phyloP scores from a whole-genome alignment of 1,140 invertebrate species.

The Drosophila asahinai region DNA sequence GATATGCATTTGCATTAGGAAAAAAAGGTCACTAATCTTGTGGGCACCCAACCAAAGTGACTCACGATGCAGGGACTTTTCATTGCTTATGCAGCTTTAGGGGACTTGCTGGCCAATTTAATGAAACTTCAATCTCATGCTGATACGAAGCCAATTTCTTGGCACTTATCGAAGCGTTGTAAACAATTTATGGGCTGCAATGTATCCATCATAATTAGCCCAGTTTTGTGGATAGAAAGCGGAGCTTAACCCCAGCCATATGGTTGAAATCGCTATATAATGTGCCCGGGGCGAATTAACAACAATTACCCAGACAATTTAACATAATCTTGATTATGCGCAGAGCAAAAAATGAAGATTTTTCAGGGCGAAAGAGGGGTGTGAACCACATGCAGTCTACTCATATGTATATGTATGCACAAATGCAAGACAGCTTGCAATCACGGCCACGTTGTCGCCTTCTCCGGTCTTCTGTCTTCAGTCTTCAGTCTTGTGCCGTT shows the following conservation, averaged over 20 bases:
- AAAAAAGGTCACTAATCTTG: background rate
- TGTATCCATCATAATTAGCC: slow-evolving; percentile 75
- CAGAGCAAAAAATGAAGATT: slow-evolving; percentile 40
- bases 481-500: slow-evolving; percentile 14
- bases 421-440: slow-evolving; percentile 53
- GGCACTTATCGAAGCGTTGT: slow-evolving; percentile 41
- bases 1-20: slow-evolving; percentile 18
- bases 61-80: slow-evolving; percentile 18
- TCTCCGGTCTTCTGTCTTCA: slow-evolving; percentile 16
- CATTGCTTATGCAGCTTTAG: slow-evolving; percentile 9
- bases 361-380: slow-evolving; percentile 29
- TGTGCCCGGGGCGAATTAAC: slow-evolving; percentile 75
- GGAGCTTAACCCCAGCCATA: slow-evolving; percentile 72
- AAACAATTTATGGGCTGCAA: slow-evolving; percentile 54
- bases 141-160: slow-evolving; percentile 27
- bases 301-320: slow-evolving; percentile 83
- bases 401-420: slow-evolving; percentile 3
- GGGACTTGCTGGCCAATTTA: slow-evolving; percentile 5
- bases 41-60: background rate
- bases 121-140: slow-evolving; percentile 23
- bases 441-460: slow-evolving; percentile 52
- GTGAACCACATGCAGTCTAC: slow-evolving; percentile 32
- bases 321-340: slow-evolving; percentile 83
- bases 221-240: slow-evolving; percentile 67
- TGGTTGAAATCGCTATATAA: slow-evolving; percentile 76